Conservation (phyloP, 2,797 vertebrate species). For the Cottoperca gobio region DNA sequence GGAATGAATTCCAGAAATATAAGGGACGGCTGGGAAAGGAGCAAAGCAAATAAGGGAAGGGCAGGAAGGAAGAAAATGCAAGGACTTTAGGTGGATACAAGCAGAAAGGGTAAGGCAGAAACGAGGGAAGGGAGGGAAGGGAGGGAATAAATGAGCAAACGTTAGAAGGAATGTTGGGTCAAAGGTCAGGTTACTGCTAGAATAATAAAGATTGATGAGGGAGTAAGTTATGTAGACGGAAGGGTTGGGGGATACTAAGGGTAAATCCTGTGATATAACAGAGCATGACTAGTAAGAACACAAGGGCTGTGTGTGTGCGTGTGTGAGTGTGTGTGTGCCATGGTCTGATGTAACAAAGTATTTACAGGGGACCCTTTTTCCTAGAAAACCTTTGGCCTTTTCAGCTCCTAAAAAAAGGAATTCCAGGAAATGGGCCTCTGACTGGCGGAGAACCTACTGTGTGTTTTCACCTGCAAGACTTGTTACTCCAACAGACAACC, state of each 20-base stretch:
- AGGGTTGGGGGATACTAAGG: neutral
- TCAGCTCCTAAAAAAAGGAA: slow-evolving; percentile 7
- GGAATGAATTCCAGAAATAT: neutral
- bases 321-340: slow-evolving; percentile 26
- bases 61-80: neutral
- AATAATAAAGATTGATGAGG: neutral
- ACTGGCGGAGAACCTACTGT: neutral
- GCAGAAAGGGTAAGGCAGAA: neutral
- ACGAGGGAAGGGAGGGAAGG: neutral
- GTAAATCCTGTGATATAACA: slow-evolving; percentile 39
- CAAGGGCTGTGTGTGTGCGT: slow-evolving; percentile 18
- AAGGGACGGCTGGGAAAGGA: neutral
- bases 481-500: neutral
- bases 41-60: neutral
- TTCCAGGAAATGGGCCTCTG: slow-evolving; percentile 6
- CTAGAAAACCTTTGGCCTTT: slow-evolving; percentile 22
- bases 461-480: neutral
- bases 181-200: slow-evolving; percentile 21
- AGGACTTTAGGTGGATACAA: neutral
- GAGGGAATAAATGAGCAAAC: neutral
- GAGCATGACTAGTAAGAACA: slow-evolving; percentile 18
- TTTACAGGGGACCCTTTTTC: slow-evolving; percentile 19
- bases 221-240: neutral
- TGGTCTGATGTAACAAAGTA: slow-evolving; percentile 32
- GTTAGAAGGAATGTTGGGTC: slow-evolving; percentile 27